Evolutionary conservation across 2,797 vertebrate species (phyloP).

Genomic region (Neosilurus hyrtlii): DNA sequence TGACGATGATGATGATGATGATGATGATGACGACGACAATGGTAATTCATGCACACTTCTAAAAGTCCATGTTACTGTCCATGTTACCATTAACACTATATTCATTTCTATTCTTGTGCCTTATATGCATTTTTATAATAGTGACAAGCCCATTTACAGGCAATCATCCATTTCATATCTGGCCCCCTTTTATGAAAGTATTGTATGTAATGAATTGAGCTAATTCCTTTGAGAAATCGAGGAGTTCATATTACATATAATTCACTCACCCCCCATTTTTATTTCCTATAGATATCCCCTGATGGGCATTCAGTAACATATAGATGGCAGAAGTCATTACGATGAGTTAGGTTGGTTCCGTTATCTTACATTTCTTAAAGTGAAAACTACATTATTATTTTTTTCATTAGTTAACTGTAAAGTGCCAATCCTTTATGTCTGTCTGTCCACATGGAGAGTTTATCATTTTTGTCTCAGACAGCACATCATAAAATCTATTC

Average conservation of each 20-base stretch:
- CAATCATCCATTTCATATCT: constrained; percentile 73
- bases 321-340: constrained; percentile 68
- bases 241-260: constrained; percentile 68
- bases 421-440: constrained; percentile 66
- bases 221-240: constrained; percentile 69
- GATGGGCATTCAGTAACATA: constrained; percentile 65
- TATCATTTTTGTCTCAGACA: constrained; percentile 65
- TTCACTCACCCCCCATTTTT: constrained; percentile 57
- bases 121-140: constrained; percentile 75
- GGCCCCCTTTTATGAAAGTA: constrained; percentile 62
- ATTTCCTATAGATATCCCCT: constrained; percentile 62
- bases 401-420: constrained; percentile 70
- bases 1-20: no score
- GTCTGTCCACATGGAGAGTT: constrained; percentile 59
- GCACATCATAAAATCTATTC: constrained; percentile 59
- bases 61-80: neutral
- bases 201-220: constrained; percentile 71
- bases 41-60: no score
- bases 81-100: constrained; percentile 57
- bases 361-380: constrained; percentile 74
- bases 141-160: constrained; percentile 73
- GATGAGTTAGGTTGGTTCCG: constrained; percentile 69
- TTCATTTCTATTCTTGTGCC: constrained; percentile 65
- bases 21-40: no score
- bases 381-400: constrained; percentile 65